Percentiles rank a stretch among this genome's conserved stretches.
Conservation (phyloP, 2,888 invertebrate genomes). For the Rhamnusium bicolor region DNA sequence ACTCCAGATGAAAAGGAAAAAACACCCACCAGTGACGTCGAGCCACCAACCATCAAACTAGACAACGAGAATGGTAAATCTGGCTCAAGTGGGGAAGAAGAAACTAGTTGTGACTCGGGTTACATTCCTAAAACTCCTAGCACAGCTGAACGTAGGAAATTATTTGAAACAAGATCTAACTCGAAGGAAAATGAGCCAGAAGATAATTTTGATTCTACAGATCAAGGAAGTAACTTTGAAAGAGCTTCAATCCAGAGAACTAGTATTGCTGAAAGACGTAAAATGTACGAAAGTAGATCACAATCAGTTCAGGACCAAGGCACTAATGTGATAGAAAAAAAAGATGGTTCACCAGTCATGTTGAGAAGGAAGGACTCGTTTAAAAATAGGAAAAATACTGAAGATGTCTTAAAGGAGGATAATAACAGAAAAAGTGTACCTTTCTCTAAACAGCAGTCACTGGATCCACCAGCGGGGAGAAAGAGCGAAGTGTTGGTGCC, state of each 20-base stretch:
- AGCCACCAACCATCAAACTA: constrained; percentile 40
- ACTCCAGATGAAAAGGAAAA: constrained; percentile 41
- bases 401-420: constrained; percentile 70
- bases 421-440: constrained; percentile 71
- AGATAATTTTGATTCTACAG: constrained; percentile 72
- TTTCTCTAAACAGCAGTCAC: constrained; percentile 72
- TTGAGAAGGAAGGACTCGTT: constrained; percentile 82
- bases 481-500: constrained; percentile 73
- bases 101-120: constrained; percentile 77
- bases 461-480: constrained; percentile 69
- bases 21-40: constrained; percentile 45
- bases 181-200: constrained; percentile 68
- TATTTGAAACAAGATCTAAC: constrained; percentile 75
- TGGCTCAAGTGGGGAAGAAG: constrained; percentile 77
- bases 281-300: constrained; percentile 77
- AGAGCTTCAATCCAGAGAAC: constrained; percentile 77
- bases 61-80: constrained; percentile 75
- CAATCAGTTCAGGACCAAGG: constrained; percentile 48
- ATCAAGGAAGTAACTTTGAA: constrained; percentile 74
- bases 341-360: constrained; percentile 81
- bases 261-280: constrained; percentile 85
- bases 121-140: constrained; percentile 84
- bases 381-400: constrained; percentile 74
- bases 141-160: constrained; percentile 85
- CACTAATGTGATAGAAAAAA: constrained; percentile 75